A percentile compares a stretch with the other conserved stretches of the same genome.
Evolutionary conservation across 2,888 invertebrate genomes (phyloP).

Genomic region (Pterobdella sp.): DNA sequence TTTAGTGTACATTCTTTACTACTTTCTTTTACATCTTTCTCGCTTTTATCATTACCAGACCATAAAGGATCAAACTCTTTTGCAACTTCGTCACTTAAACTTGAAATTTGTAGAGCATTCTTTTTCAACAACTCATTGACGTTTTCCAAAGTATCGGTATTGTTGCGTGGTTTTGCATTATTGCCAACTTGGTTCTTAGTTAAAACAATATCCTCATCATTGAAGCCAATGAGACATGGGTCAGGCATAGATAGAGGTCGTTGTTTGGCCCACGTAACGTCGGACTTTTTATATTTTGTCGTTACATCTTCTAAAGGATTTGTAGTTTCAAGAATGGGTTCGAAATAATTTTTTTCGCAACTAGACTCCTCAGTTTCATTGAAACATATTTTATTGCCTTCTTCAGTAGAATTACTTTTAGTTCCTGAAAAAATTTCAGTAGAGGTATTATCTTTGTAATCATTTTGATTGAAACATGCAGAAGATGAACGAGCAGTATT

Average conservation of each 20-base stretch:
- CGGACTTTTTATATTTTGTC: not conserved
- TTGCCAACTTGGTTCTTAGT: not conserved
- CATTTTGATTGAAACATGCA: not conserved
- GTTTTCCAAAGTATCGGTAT: not conserved
- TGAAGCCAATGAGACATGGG: constrained; percentile 4
- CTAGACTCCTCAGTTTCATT: not conserved
- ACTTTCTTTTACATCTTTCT: too few relatives aligned
- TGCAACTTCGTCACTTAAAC: not conserved
- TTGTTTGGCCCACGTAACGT: not conserved
- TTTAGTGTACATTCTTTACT: too few relatives aligned
- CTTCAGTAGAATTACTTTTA: not conserved
- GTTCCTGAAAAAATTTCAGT: too few relatives aligned
- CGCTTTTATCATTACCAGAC: not conserved
- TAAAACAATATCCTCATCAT: constrained; percentile 1
- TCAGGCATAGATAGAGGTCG: not conserved
- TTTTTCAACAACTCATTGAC: too few relatives aligned
- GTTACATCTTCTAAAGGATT: not conserved
- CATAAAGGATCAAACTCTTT: constrained; percentile 12
- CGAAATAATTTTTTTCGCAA: not conserved
- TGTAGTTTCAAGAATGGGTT: too few relatives aligned
- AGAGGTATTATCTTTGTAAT: too few relatives aligned
- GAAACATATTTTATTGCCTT: not conserved
- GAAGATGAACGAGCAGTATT: not conserved
- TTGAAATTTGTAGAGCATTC: not conserved
- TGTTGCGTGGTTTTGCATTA: not conserved